phyloP scores from a whole-genome alignment of 2,797 vertebrate species.

The Centroberyx gerrardi region DNA sequence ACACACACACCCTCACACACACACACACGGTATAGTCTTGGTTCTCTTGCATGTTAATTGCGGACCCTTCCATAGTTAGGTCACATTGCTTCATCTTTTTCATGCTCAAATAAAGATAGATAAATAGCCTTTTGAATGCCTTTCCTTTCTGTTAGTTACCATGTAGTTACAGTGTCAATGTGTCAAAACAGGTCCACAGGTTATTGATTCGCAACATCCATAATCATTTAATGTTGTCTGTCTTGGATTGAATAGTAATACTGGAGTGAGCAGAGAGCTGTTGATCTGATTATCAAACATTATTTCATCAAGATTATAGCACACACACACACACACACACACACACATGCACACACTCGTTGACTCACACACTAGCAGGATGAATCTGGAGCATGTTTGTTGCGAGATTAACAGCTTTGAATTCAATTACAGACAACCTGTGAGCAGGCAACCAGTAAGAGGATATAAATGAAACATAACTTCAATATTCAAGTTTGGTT shows the following conservation, averaged over 20 bases:
- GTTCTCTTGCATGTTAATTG: not conserved
- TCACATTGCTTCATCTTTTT: not conserved
- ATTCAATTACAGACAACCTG: slow-evolving; percentile 14
- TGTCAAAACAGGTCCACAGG: not conserved
- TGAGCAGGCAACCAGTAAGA: slow-evolving; percentile 12
- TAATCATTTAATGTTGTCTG: not conserved
- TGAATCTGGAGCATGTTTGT: not conserved
- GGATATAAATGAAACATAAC: slow-evolving; percentile 14
- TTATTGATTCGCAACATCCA: not conserved
- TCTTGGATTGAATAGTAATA: not conserved
- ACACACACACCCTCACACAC: not conserved
- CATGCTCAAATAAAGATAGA: not conserved
- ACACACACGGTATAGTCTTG: not conserved
- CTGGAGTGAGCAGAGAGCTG: not conserved
- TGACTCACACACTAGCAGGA: not conserved
- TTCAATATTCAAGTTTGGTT: slow-evolving; percentile 1
- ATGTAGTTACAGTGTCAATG: not conserved
- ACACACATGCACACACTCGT: not conserved
- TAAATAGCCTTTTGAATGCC: not conserved
- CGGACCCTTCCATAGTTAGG: not conserved
- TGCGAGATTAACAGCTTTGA: slow-evolving; percentile 5
- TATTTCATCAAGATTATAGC: not conserved
- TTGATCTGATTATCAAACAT: not conserved
- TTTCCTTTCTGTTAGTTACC: not conserved
- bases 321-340: not conserved